Percentiles rank a stretch among this genome's conserved stretches.
phyloP scores from a whole-genome alignment of 2,888 invertebrate genomes.

The Leistus spinibarbis region DNA sequence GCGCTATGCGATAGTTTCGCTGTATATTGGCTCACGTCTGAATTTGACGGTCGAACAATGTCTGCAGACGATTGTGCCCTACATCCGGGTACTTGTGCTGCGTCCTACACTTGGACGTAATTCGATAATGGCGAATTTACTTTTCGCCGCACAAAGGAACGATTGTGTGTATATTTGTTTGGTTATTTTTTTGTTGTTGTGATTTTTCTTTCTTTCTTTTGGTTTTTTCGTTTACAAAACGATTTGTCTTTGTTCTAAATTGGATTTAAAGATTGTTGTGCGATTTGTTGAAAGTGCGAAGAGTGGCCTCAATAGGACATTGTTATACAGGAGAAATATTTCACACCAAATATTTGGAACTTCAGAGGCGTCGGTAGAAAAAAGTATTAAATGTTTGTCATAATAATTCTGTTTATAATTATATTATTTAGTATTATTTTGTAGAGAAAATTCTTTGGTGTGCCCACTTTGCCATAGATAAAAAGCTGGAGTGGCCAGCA shows the following conservation, averaged over 20 bases:
- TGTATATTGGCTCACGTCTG: slow-evolving; percentile 34
- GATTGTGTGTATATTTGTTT: not conserved
- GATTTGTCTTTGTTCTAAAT: not conserved
- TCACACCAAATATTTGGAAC: too few relatives aligned
- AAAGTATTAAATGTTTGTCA: too few relatives aligned
- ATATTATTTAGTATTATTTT: too few relatives aligned
- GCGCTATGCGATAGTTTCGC: too few relatives aligned
- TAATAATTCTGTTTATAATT: too few relatives aligned
- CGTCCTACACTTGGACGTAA: not conserved
- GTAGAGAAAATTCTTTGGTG: too few relatives aligned
- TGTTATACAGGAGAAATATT: too few relatives aligned
- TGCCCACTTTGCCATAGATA: too few relatives aligned
- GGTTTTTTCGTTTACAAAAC: not conserved
- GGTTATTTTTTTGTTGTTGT: too few relatives aligned
- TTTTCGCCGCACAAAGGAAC: not conserved
- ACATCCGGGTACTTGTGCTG: not conserved
- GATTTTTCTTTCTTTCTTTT: not conserved
- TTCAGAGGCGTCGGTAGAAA: too few relatives aligned
- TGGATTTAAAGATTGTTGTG: not conserved
- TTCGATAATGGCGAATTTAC: not conserved
- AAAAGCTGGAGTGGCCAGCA: too few relatives aligned
- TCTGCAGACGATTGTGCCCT: not conserved
- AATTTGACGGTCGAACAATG: slow-evolving; percentile 16
- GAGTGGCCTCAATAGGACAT: not conserved
- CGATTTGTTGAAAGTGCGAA: not conserved